Percentiles rank a stretch among this genome's conserved stretches.
Conservation (phyloP, 92 coral and sea anemone species). For the Epizoanthus stellaris region DNA sequence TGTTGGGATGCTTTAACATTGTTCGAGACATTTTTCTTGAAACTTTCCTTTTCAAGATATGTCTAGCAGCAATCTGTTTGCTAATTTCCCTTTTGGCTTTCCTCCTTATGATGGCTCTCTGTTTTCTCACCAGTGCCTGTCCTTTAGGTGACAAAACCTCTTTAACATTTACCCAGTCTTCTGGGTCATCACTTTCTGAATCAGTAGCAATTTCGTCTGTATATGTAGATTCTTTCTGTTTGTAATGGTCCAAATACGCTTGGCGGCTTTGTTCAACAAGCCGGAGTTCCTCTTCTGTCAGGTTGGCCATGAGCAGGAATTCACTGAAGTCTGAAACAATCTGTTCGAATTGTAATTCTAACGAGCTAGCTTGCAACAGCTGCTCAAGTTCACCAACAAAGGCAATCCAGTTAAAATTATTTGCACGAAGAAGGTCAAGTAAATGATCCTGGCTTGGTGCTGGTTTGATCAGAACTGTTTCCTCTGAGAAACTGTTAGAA, state of each 20-base stretch:
- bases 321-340: slow-evolving; percentile 12
- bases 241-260: slow-evolving; percentile 15
- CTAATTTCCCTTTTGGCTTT: slow-evolving; percentile 2
- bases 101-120: slow-evolving; percentile 10
- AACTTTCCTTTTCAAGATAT: slow-evolving; percentile 37
- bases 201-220: slow-evolving; percentile 34
- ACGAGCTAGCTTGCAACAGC: neutral
- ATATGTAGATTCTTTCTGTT: too few species aligned
- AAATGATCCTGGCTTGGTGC: slow-evolving; percentile 43
- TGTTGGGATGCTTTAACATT: slow-evolving; percentile 41
- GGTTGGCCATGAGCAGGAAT: slow-evolving; percentile 6
- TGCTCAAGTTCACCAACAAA: slow-evolving; percentile 33
- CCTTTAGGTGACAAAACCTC: slow-evolving; percentile 7
- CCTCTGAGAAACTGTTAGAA: neutral
- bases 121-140: neutral
- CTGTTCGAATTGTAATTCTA: neutral
- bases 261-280: slow-evolving; percentile 46
- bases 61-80: slow-evolving; percentile 12
- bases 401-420: slow-evolving; percentile 41
- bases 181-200: slow-evolving; percentile 64
- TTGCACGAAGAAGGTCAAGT: slow-evolving; percentile 18
- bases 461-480: slow-evolving; percentile 25
- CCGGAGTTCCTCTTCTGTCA: slow-evolving; percentile 4
- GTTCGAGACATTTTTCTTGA: slow-evolving; percentile 37
- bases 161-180: slow-evolving; percentile 33